phyloP scores from a whole-genome alignment of 2,113 vertebrate species.

The Brachyistius frenatus region DNA sequence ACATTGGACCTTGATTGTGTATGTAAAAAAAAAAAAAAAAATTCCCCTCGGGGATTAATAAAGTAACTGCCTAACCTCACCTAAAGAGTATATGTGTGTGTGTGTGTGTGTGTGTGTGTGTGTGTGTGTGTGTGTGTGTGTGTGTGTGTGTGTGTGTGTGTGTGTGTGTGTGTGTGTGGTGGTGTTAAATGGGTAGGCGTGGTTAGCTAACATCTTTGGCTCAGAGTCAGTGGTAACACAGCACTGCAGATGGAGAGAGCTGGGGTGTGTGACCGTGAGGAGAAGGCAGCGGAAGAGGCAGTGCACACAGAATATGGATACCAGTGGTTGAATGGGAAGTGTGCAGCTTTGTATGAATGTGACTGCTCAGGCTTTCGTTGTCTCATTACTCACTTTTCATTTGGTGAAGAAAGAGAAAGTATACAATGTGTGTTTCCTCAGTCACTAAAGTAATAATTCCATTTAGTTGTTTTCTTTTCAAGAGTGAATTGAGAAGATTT shows the following conservation, averaged over 20 bases:
- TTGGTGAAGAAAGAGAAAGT: background rate
- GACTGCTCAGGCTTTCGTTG: background rate
- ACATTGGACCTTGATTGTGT: slow-evolving; percentile 62
- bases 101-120: too few species aligned
- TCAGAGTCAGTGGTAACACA: slow-evolving; percentile 56
- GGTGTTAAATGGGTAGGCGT: slow-evolving; percentile 54
- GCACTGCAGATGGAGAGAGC: slow-evolving; percentile 43
- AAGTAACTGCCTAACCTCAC: too few species aligned
- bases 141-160: slow-evolving; percentile 1
- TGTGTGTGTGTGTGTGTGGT: slow-evolving; percentile 31
- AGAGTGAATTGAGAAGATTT: too few species aligned
- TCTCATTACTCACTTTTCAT: background rate
- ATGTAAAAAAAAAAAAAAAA: slow-evolving; percentile 21
- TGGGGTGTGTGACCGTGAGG: slow-evolving; percentile 25
- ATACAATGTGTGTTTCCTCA: background rate
- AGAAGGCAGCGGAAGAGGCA: slow-evolving; percentile 43
- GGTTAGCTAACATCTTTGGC: slow-evolving; percentile 40
- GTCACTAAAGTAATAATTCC: too few species aligned
- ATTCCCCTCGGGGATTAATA: too few species aligned
- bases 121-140: too few species aligned
- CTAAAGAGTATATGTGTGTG: too few species aligned
- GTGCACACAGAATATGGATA: slow-evolving; percentile 19
- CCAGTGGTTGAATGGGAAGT: slow-evolving; percentile 30
- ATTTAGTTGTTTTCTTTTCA: too few species aligned
- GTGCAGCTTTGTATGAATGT: slow-evolving; percentile 22